phyloP scores from a whole-genome alignment of 2,113 vertebrate genomes.

The Hippocampus comes region DNA sequence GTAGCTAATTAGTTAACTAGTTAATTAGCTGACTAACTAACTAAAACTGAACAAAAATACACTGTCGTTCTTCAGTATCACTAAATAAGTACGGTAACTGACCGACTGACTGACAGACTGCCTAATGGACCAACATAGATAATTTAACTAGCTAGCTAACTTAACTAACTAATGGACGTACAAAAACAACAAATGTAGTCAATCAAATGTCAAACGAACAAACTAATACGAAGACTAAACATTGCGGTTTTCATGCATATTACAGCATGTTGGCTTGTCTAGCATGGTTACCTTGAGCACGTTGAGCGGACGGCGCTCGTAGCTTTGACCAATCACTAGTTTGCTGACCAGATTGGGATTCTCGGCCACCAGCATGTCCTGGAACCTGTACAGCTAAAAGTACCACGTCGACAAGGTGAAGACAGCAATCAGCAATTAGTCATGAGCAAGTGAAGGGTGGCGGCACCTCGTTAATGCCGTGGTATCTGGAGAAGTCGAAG shows the following conservation, averaged over 20 bases:
- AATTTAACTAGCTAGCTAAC: too few relatives aligned
- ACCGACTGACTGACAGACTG: too few relatives aligned
- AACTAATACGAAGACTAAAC: not conserved
- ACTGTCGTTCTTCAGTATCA: too few relatives aligned
- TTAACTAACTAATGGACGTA: not conserved
- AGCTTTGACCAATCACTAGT: slow-evolving; percentile 82
- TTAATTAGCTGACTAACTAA: too few relatives aligned
- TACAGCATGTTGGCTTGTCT: too few relatives aligned
- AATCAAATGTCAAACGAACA: not conserved
- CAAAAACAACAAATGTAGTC: not conserved
- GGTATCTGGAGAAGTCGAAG: slow-evolving; percentile 80
- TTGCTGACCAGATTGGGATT: slow-evolving; percentile 82
- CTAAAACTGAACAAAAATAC: too few relatives aligned
- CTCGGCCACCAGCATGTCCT: slow-evolving; percentile 79
- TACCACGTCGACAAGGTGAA: not conserved
- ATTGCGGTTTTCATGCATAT: not conserved
- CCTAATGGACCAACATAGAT: too few relatives aligned
- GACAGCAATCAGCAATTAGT: not conserved
- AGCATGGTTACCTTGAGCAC: slow-evolving; percentile 81
- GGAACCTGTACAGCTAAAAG: slow-evolving; percentile 84
- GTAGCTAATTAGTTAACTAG: too few relatives aligned
- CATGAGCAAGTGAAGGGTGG: not conserved
- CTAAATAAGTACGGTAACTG: too few relatives aligned
- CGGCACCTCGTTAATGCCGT: slow-evolving; percentile 77
- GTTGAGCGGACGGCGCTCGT: slow-evolving; percentile 78